Base-by-base conservation (phyloP, 1,140 invertebrate genomes). In the Drosophila biarmipes region DNA sequence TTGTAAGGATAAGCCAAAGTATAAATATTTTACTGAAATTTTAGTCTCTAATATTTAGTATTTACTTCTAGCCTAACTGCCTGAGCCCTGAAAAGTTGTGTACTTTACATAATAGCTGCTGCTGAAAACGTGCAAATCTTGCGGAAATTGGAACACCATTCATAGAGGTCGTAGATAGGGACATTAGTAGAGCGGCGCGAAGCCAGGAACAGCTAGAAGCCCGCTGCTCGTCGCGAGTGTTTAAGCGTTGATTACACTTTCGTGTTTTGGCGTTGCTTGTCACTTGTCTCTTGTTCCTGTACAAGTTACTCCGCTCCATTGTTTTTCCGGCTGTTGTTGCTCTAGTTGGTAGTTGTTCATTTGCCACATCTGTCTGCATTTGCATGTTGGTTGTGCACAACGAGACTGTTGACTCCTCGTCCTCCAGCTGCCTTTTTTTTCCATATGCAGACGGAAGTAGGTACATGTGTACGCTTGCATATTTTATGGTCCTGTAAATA, bases 181-280 rank as follows among this genome's bases (percentile, higher is more conserved):
- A 29, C 34, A 40, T 15, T 19, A 6, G 15, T 31, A 7, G 27
- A 31, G 46, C 21, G 4, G 31, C 29, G 24, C 46, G 17, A 42
- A 45, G 71, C 43, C 57, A 59, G 78, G 62, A 74, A 69, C 59
- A 77, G 84, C 71, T 77, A 69, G 51, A 69, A 67, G 79, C 72
- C 78, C 75, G 69, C 66, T 75, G 64, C 67, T 31, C 67, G 84
- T 73, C 72, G 79, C 84, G 79, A 89, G 82, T 87, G 82, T 87
- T 87, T 87, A 87, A 89, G 82, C 82, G 82, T 89, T 87, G 82
- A 87, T 87, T 87, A 87, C 84, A 87, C 72, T 87, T 89, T 89
- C 84, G 84, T 87, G 82, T 82, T 87, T 77, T 77, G 73, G 62
- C 73, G 66, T 73, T 76, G 79, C 74, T 69, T 71, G 75, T 81